Evolutionary conservation across 2,888 invertebrate species (phyloP).

Genomic region (Drosophila percnosoma): DNA sequence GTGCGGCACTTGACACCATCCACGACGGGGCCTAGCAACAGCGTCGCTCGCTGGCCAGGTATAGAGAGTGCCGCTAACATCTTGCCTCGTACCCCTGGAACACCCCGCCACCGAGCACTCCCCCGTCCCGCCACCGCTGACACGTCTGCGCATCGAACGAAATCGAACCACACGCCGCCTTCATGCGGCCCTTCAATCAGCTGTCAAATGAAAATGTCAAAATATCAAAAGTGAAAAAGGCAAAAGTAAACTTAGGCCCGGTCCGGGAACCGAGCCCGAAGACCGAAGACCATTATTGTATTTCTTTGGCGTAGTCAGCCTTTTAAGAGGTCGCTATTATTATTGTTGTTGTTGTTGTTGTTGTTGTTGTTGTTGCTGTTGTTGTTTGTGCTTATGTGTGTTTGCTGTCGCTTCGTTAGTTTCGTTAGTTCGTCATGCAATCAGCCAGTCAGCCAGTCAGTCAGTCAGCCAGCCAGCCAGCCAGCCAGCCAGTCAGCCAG

Average conservation of each 20-base stretch:
- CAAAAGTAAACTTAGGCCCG: constrained; percentile 80
- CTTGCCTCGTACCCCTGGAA: constrained; percentile 20
- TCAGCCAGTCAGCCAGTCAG: constrained; percentile 50
- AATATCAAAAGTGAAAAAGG: constrained; percentile 81
- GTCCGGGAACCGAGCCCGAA: constrained; percentile 41
- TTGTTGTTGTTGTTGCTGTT: constrained; percentile 28
- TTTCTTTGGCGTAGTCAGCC: constrained; percentile 67
- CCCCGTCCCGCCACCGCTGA: background rate
- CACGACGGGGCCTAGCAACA: constrained; percentile 50
- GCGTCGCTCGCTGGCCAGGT: constrained; percentile 9
- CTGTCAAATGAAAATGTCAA: constrained; percentile 81
- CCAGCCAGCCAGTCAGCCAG: constrained; percentile 26
- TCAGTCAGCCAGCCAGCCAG: constrained; percentile 23
- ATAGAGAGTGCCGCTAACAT: constrained; percentile 31
- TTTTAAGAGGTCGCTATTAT: constrained; percentile 72
- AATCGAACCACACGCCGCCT: constrained; percentile 65
- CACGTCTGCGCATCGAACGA: constrained; percentile 59
- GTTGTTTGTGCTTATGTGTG: constrained; percentile 47
- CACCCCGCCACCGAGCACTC: background rate
- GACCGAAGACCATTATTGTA: constrained; percentile 69
- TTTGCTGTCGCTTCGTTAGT: constrained; percentile 70
- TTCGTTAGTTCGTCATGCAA: constrained; percentile 75
- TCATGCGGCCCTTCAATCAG: constrained; percentile 78
- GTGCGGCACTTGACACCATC: constrained; percentile 67
- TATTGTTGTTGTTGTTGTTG: constrained; percentile 30